phyloP scores from a whole-genome alignment of 2,888 invertebrate genomes.

The Teleiodes luculella region DNA sequence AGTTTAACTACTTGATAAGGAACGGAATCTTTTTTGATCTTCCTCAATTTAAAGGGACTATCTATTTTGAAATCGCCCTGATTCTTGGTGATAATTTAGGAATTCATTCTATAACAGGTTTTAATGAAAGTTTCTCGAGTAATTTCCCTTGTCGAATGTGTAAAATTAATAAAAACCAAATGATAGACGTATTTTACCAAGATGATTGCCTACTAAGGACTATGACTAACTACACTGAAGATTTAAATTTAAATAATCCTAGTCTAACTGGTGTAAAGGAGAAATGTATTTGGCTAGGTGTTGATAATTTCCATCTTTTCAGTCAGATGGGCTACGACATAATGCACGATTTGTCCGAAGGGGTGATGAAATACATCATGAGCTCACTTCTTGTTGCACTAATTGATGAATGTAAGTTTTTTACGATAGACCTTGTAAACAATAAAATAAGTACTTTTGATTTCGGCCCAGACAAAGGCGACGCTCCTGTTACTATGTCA shows the following conservation, averaged over 20 bases:
- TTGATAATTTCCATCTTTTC: slow-evolving; percentile 25
- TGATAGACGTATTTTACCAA: slow-evolving; percentile 9
- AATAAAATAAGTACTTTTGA: slow-evolving; percentile 14
- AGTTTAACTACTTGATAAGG: too few relatives aligned
- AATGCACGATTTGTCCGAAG: slow-evolving; percentile 30
- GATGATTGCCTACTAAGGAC: slow-evolving; percentile 8
- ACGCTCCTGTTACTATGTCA: slow-evolving; percentile 2
- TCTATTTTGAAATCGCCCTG: too few relatives aligned
- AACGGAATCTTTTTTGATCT: too few relatives aligned
- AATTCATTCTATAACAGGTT: too few relatives aligned
- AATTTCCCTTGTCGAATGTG: slow-evolving; percentile 9
- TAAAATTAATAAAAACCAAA: too few relatives aligned
- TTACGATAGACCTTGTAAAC: slow-evolving; percentile 8
- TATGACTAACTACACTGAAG: slow-evolving; percentile 10
- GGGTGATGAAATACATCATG: slow-evolving; percentile 23
- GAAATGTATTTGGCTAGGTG: slow-evolving; percentile 24
- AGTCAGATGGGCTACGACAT: slow-evolving; percentile 29
- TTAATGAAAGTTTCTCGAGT: too few relatives aligned
- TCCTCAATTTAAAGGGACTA: too few relatives aligned
- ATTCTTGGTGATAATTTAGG: too few relatives aligned
- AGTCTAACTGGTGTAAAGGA: slow-evolving; percentile 24
- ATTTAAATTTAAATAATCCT: slow-evolving; percentile 2
- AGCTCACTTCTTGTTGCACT: slow-evolving; percentile 10
- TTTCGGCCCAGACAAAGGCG: slow-evolving; percentile 13
- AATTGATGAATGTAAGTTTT: slow-evolving; percentile 9